Percentiles rank a stretch among this genome's conserved stretches.
Conservation (phyloP, 2,113 vertebrate species). For the Colius striatus region DNA sequence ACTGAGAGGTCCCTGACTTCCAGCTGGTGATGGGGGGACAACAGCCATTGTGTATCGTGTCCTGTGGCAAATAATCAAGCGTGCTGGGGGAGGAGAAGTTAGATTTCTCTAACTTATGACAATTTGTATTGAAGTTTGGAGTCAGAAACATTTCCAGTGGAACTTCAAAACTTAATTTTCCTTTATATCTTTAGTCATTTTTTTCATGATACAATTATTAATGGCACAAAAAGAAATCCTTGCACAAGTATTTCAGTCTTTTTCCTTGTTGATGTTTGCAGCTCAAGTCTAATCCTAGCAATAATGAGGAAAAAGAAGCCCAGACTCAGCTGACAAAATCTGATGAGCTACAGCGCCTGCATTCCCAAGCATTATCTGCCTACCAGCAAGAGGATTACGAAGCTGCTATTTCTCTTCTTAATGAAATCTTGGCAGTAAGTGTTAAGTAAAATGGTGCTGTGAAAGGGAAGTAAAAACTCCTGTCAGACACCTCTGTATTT, state of each 20-base stretch:
- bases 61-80: background rate
- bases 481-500: background rate
- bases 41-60: background rate
- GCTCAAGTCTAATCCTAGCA: slow-evolving; percentile 90
- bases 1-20: rapidly evolving
- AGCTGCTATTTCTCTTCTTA: slow-evolving; percentile 82
- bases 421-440: slow-evolving; percentile 89
- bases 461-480: background rate
- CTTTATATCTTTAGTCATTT: background rate
- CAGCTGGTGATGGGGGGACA: background rate
- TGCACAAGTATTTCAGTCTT: slow-evolving; percentile 1
- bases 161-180: background rate
- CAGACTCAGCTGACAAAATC: slow-evolving; percentile 87
- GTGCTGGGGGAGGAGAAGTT: background rate
- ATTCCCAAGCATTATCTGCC: slow-evolving; percentile 79
- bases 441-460: background rate
- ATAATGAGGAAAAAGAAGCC: slow-evolving; percentile 89
- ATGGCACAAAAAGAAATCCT: background rate
- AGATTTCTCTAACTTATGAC: background rate
- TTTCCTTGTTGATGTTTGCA: slow-evolving; percentile 64
- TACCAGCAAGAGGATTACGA: slow-evolving; percentile 81
- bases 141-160: background rate
- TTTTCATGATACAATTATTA: background rate
- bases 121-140: background rate
- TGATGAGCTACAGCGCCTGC: slow-evolving; percentile 89